Evolutionary conservation across 2,888 invertebrate species (phyloP).

Genomic region (Ptilodon capucinus): DNA sequence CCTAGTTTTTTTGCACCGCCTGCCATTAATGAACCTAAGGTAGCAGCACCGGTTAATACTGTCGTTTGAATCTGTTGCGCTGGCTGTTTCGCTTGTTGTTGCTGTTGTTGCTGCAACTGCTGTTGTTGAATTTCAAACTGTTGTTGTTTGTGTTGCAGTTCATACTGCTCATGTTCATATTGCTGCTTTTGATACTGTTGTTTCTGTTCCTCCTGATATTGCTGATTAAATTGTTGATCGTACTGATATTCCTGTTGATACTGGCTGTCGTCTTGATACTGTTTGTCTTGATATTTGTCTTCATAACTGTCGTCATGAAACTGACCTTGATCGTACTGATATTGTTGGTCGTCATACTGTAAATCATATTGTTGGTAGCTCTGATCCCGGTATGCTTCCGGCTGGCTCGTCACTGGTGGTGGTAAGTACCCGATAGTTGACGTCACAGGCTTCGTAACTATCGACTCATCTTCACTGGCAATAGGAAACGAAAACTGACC

Average conservation of each 20-base stretch:
- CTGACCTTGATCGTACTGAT: constrained; percentile 33
- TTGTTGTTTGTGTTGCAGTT: constrained; percentile 40
- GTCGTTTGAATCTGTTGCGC: constrained; percentile 69
- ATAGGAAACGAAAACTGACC: constrained; percentile 65
- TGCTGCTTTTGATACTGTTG: constrained; percentile 39
- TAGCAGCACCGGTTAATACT: constrained; percentile 73
- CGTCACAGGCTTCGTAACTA: constrained; percentile 60
- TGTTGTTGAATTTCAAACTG: constrained; percentile 40
- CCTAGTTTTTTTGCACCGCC: constrained; percentile 78
- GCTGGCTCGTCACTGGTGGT: constrained; percentile 57
- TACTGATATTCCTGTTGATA: constrained; percentile 31
- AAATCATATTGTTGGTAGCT: constrained; percentile 55
- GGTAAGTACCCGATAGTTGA: constrained; percentile 59
- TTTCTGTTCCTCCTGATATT: constrained; percentile 24
- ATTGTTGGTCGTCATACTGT: constrained; percentile 45
- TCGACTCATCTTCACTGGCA: constrained; percentile 59
- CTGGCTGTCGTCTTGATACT: constrained; percentile 8
- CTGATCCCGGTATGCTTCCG: constrained; percentile 53
- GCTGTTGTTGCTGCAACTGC: constrained; percentile 47
- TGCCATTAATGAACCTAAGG: constrained; percentile 75
- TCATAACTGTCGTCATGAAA: constrained; percentile 38
- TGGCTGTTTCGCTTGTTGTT: constrained; percentile 62
- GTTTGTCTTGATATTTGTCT: constrained; percentile 12
- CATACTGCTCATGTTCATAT: constrained; percentile 38
- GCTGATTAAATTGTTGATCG: constrained; percentile 33